Base-by-base conservation (phyloP, 1,140 invertebrate species). In the Sitodiplosis mosellana region DNA sequence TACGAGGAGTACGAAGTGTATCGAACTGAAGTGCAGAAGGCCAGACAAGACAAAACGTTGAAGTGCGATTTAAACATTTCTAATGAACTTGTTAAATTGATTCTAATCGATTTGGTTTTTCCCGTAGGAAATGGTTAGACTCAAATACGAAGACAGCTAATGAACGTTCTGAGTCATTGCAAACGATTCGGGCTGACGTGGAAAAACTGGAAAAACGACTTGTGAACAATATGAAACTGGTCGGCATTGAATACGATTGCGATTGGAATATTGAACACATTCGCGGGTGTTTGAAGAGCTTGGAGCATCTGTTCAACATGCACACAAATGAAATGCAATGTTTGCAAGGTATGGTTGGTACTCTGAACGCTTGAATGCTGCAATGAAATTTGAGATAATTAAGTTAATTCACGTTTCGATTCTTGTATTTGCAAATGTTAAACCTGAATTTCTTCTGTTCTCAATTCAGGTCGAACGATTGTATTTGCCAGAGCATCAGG, bases 251-350 rank as follows among this genome's bases (percentile, higher is more conserved):
- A 22, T 85, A 81, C 73, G 83, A 90, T 51, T 87, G 81, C 60
- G 86, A 85, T 12, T 92, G 87, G 85, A 87, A 89, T 57, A 78
- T 81, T 19, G 78, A 80, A 50, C 87, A 90, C 59, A 87, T 87
- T 55, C 70, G 84, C 52, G 87, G 87, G 15, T 85, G 83, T 56
- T 66, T 91, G 1, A 76, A 82, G 56, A 84, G 83, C 54, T 76
- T 87, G 40, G 73, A 76, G 46, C 73, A 78, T 3, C 64, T 91
- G 15, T 69, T 74, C 1, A 65, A 73, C 45, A 81, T 88, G 53
- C 80, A 88, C 67, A 66, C 76, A 0, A 68, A 77, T 41, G 64
- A 73, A 48, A 78, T 87, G 75, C 48, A 63, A n/a, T 66, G 75
- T 49, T 64, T 87, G 18, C 74, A 72, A 67, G 74, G 76, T 70